Evolutionary conservation across 1,140 invertebrate species (phyloP), one percentile per base, ranked within the genome.

Genomic region (Helicoverpa armigera): DNA sequence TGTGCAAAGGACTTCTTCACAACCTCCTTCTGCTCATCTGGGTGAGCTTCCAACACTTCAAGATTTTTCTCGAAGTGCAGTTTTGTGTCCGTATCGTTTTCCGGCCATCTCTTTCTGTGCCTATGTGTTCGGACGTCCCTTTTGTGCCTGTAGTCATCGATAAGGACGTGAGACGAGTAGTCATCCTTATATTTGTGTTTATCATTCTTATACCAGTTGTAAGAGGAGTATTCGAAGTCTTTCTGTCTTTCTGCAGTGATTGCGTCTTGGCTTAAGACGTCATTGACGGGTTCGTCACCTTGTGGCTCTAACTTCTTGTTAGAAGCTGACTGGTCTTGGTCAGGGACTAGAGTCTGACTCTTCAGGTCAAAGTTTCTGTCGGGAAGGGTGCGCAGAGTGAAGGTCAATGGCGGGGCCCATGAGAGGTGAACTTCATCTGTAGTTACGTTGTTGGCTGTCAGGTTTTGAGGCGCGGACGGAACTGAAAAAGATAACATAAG

Each of bases 401-500:
- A 98, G 96, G 92, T 97, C 73, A 85, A 83, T 72, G 98, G 98
- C 91, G 97, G 96, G 87, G 95, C 95, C 98, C 98, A 98, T 85
- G 96, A 96, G 85, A 99, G 95, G 78, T 97, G 96, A 83, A 98
- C 97, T 89, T 97, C 97, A 60, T 96, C 96, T 80, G 98, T 96
- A 73, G 97, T 97, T 58, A 98, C 97, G 91, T 96, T 96, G 80
- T 96, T 95, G 14, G 97, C 96, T 82, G 96, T 97, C 80, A 98
- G 95, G 95, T 98, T 98, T 88, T 96, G 95, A 70, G 98, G 98
- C 89, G 97, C 97, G 91, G 96, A 97, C 92, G 98, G 98, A 94
- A 98, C 98, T 98, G 95, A 1, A 93, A 94, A 69, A 51, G 35
- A 54, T 2, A 50, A 16, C 53, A 72, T 14, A 53, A 12, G 2